These are phyloP conservation scores for Aphaenogaster ashmeadi DNA, from an alignment of 1,140 invertebrate genomes.

Conservation along the genomic window DNA sequence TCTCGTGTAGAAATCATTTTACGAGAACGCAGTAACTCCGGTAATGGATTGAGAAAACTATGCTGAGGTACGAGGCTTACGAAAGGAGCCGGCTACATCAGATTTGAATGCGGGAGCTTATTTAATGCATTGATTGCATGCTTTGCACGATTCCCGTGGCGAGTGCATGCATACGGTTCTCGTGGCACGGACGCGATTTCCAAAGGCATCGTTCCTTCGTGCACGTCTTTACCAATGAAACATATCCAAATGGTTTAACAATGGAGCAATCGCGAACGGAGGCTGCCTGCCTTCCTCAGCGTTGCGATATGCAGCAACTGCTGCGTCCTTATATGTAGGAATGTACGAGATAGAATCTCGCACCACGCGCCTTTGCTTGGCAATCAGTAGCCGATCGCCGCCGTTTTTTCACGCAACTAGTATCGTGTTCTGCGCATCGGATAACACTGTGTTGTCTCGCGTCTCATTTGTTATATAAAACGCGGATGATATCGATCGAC, in stretches of 20 bases:
- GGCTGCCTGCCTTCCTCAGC: slow-evolving; percentile 18
- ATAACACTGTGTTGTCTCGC: not conserved
- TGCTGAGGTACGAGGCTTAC: not conserved
- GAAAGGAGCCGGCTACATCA: slow-evolving; percentile 14
- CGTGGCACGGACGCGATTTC: slow-evolving; percentile 44
- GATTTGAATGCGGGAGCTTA: slow-evolving; percentile 53
- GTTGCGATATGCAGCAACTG: slow-evolving; percentile 16
- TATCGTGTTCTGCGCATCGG: not conserved
- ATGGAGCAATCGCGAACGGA: slow-evolving; percentile 40
- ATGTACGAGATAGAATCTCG: slow-evolving; percentile 8
- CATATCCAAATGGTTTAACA: slow-evolving; percentile 68
- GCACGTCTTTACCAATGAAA: slow-evolving; percentile 62
- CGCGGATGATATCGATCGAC: slow-evolving; percentile 17
- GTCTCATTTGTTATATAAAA: slow-evolving; percentile 31
- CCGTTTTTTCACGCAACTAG: slow-evolving; percentile 10
- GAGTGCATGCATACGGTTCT: not conserved
- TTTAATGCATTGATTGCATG: slow-evolving; percentile 68
- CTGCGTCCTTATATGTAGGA: slow-evolving; percentile 48
- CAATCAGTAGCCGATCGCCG: not conserved
- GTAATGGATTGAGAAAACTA: slow-evolving; percentile 50
- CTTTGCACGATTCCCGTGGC: slow-evolving; percentile 29
- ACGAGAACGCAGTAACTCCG: not conserved
- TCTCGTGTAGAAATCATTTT: slow-evolving; percentile 19
- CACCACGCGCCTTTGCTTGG: slow-evolving; percentile 47
- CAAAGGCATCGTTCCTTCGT: slow-evolving; percentile 56